Base-by-base conservation (phyloP, 2,797 vertebrate species). In the Limnodromus scolopaceus region DNA sequence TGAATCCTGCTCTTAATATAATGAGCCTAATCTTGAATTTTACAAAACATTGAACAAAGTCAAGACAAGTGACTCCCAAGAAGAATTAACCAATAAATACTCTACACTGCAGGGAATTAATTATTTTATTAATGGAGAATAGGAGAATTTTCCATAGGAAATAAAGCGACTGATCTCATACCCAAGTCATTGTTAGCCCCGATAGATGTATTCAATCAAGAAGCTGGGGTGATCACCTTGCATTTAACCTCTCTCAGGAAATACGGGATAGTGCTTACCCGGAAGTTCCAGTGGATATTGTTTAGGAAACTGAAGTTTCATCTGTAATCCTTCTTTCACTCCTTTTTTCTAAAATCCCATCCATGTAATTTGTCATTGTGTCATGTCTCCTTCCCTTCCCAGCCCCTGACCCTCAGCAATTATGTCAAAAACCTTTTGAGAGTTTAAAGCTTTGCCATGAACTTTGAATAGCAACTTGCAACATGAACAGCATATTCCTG, bases 31-130 rank as follows among this genome's bases (percentile, higher is more conserved):
- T 80, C 89, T 80, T 60, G 69, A 94, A 74, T 95, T 88, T 97
- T 91, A 85, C 81, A 89, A 95, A 95, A 90, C 68, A 74, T 70
- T 84, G 60, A 93, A 87, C 68, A 92, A 92, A 95, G 65, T 76
- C 34, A 93, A 87, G 92, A 89, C n/a, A 84, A 85, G 13, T 3
- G 53, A 34, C 49, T 93, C 80, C 24, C 41, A 80, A 76, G 46
- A 79, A 92, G 51, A 79, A 76, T 85, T 89, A 94, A 49, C 58
- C 41, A 60, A 69, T 49, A 84, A 28, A 36, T 86, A 54, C 38
- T 53, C 75, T 38, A 39, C 5, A 25, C 65, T 43, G 41, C 15
- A 32, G 72, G 64, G 36, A 87, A 84, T 82, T 83, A 83, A 74
- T 78, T 70, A 57, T 93, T 97, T 92, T 87, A 89, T 84, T 75